A percentile compares a stretch with the other conserved stretches of the same genome.
Evolutionary conservation across 2,888 invertebrate species (phyloP).

Genomic region (Cryptocephalus primarius): DNA sequence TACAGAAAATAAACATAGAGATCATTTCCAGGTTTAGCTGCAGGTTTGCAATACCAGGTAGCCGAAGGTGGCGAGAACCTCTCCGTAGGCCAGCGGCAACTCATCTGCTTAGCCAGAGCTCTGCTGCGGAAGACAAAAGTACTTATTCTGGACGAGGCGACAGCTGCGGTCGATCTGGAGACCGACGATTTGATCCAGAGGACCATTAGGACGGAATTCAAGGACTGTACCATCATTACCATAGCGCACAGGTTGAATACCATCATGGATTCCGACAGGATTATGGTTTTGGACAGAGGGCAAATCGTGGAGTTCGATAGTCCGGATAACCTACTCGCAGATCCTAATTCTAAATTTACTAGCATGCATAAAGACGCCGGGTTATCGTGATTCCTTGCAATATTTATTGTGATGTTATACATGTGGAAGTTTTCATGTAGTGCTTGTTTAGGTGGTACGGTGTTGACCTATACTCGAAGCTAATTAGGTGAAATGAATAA

Average conservation of each 20-base stretch:
- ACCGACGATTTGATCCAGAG: slow-evolving; percentile 41
- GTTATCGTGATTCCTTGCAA: slow-evolving; percentile 14
- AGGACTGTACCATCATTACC: slow-evolving; percentile 45
- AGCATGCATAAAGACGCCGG: slow-evolving; percentile 41
- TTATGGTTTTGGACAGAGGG: slow-evolving; percentile 34
- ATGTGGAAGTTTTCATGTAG: too few species aligned
- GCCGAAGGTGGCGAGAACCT: slow-evolving; percentile 30
- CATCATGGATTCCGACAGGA: slow-evolving; percentile 29
- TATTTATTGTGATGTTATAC: too few species aligned
- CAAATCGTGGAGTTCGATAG: slow-evolving; percentile 33
- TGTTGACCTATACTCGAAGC: too few species aligned
- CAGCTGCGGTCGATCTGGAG: slow-evolving; percentile 42
- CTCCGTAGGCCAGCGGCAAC: slow-evolving; percentile 39
- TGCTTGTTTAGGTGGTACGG: too few species aligned
- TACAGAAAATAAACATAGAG: neutral
- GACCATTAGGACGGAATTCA: slow-evolving; percentile 44
- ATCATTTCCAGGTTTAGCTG: slow-evolving; percentile 45
- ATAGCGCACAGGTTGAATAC: slow-evolving; percentile 52
- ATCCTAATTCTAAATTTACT: slow-evolving; percentile 34
- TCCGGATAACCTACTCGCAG: slow-evolving; percentile 26
- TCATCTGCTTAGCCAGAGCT: slow-evolving; percentile 39
- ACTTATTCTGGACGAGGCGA: slow-evolving; percentile 40
- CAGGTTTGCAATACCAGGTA: slow-evolving; percentile 59
- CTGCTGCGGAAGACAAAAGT: slow-evolving; percentile 40
- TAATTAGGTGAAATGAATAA: too few species aligned